phyloP scores from a whole-genome alignment of 2,888 invertebrate species.

The Chouioia cunea region DNA sequence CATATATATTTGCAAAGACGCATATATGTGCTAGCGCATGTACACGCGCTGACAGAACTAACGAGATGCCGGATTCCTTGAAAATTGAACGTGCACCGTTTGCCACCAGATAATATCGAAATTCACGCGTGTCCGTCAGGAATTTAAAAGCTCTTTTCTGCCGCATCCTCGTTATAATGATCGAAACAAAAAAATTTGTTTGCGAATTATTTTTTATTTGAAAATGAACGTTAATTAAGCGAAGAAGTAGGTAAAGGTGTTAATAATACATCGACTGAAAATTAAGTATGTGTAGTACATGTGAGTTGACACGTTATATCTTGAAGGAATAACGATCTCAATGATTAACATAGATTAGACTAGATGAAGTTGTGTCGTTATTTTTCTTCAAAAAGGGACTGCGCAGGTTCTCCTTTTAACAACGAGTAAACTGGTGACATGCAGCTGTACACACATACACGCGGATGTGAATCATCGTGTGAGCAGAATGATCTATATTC shows the following conservation, averaged over 20 bases:
- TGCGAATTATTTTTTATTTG: too few species aligned
- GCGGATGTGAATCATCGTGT: not conserved
- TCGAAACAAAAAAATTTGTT: too few species aligned
- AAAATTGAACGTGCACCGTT: slow-evolving; percentile 27
- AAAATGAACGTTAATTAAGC: too few species aligned
- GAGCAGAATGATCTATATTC: too few species aligned
- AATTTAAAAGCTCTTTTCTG: slow-evolving; percentile 29
- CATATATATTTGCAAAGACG: slow-evolving; percentile 8
- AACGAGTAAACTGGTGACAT: not conserved
- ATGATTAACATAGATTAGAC: not conserved
- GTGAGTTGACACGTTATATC: not conserved
- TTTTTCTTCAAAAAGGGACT: not conserved
- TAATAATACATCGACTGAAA: too few species aligned
- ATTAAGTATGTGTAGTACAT: not conserved
- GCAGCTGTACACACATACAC: not conserved
- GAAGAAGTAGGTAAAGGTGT: too few species aligned
- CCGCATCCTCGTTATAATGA: too few species aligned
- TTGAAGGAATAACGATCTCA: not conserved
- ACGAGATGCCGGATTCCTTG: slow-evolving; percentile 47
- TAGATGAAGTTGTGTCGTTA: too few species aligned
- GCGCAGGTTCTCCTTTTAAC: not conserved
- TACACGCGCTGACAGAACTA: slow-evolving; percentile 34
- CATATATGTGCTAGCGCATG: not conserved
- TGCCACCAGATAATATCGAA: slow-evolving; percentile 44
- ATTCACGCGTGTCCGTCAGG: slow-evolving; percentile 44